Evolutionary conservation across 2,797 vertebrate species (phyloP).

Genomic region (Leucoraja ocellata): DNA sequence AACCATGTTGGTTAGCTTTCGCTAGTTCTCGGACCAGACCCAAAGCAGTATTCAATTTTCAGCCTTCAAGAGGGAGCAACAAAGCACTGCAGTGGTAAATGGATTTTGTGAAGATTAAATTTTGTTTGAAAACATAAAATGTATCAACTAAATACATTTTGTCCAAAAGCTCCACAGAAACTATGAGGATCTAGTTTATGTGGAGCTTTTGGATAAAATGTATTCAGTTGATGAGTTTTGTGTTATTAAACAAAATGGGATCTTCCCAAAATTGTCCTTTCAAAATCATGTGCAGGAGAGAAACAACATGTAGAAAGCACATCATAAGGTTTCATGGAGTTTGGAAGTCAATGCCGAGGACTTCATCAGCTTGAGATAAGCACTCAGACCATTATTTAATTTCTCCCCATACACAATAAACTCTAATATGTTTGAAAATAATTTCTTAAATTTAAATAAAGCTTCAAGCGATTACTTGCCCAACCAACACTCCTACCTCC

Average conservation of each 20-base stretch:
- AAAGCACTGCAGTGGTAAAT: background rate
- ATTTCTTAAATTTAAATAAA: background rate
- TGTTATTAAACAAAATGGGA: too few relatives aligned
- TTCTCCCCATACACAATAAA: background rate
- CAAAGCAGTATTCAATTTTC: background rate
- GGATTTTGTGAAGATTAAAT: background rate
- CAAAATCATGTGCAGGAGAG: too few relatives aligned
- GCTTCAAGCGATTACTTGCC: background rate
- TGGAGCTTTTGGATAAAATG: too few relatives aligned
- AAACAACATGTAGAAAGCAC: too few relatives aligned
- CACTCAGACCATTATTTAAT: background rate
- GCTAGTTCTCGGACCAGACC: background rate
- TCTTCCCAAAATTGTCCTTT: too few relatives aligned
- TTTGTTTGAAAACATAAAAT: background rate
- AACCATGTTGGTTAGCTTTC: background rate
- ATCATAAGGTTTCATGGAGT: too few relatives aligned
- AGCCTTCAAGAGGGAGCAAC: background rate
- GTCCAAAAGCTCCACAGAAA: too few relatives aligned
- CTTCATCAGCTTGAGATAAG: background rate
- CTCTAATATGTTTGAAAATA: background rate
- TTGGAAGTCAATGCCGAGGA: too few relatives aligned
- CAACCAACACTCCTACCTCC: conserved; percentile 69
- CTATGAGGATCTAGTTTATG: too few relatives aligned
- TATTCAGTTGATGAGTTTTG: too few relatives aligned
- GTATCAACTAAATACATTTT: too few relatives aligned